Conservation (phyloP, 2,113 vertebrate genomes). For the Gallinago undulata region DNA sequence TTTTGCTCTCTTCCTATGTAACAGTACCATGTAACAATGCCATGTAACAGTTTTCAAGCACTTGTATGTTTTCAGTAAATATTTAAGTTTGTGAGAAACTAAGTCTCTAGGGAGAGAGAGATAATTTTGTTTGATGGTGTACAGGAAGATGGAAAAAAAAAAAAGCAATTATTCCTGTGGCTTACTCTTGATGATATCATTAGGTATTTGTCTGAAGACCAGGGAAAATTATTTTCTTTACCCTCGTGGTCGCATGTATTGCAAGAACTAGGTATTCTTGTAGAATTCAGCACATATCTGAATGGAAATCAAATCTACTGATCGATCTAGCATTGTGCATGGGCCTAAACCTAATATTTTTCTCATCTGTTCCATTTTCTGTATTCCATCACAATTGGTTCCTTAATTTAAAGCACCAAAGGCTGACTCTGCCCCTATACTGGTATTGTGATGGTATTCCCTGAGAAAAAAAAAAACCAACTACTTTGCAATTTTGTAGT, state of each 20-base stretch:
- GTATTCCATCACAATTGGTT: background rate
- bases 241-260: background rate
- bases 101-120: background rate
- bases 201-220: background rate
- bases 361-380: background rate
- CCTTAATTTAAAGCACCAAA: background rate
- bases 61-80: background rate
- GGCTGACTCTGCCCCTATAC: background rate
- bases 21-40: too few relatives aligned
- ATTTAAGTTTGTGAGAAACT: background rate
- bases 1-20: background rate
- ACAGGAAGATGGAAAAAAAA: background rate
- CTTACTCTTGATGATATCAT: background rate
- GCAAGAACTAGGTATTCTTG: background rate
- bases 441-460: background rate
- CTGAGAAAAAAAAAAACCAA: background rate
- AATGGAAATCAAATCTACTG: background rate
- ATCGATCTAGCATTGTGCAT: background rate
- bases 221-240: background rate
- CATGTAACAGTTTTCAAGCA: background rate
- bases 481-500: background rate
- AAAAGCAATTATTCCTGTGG: background rate
- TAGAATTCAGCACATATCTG: background rate
- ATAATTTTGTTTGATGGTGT: background rate
- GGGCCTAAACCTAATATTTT: background rate